Evolutionary conservation across 2,888 invertebrate genomes (phyloP), one percentile per base, ranked within the genome.

Genomic region (Diachrysia chrysitis): DNA sequence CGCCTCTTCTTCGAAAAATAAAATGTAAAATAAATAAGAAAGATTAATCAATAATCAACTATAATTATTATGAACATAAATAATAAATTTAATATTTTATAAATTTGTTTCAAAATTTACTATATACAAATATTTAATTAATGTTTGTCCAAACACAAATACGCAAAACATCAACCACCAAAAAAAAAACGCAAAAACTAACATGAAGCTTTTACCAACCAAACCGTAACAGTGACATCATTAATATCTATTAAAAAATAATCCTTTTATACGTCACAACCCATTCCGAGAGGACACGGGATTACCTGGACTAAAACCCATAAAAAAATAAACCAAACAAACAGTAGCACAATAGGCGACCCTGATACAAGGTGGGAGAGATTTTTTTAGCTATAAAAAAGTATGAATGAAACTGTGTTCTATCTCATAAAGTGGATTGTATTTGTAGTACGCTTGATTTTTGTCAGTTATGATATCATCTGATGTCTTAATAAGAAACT

Each of bases 161-260:
- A 69, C 19, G 9, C 48, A 48, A 48, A 46, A 17, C 14, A 53
- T 56, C 63, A 58, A 35, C 14, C n/a, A 66, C 29, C 25, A 69
- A 57, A 76, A 63, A 73, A 79, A 65, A 65, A 68, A 79, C 64
- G 70, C 80, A 78, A 81, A 83, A 80, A 68, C 67, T 76, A 80
- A 85, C 69, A 68, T 70, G 54, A 63, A 37, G 42, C 63, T 71
- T 56, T 60, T 84, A 82, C 85, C 85, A 85, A 85, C 86, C 81
- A 85, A 87, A 84, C 76, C 73, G 61, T 65, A 60, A 80, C 73
- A 86, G 46, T 78, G 53, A 88, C 90, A 92, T 92, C 94, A 94
- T 95, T 95, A 95, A 93, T 94, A 95, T 91, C 91, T 93, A 94
- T 95, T 93, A 94, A 87, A 92, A 90, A 91, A 88, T 94, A 94